phyloP scores from a whole-genome alignment of 2,888 invertebrate genomes.

The Thereva nobilitata region DNA sequence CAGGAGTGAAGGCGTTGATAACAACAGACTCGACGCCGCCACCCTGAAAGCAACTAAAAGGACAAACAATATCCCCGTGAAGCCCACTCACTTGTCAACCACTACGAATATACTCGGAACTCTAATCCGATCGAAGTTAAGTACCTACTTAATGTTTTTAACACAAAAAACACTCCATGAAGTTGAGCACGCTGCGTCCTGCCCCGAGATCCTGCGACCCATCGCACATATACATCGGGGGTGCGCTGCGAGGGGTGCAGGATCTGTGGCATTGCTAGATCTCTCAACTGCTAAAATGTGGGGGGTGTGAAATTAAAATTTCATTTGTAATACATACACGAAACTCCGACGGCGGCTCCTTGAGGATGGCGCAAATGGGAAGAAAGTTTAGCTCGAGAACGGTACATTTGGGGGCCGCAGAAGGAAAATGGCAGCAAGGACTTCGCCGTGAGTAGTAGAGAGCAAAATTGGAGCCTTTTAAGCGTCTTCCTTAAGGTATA shows the following conservation, averaged over 20 bases:
- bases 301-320: constrained; percentile 42
- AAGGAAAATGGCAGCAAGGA: constrained; percentile 16
- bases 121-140: constrained; percentile 48
- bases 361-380: constrained; percentile 18
- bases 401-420: constrained; percentile 28
- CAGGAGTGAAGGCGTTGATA: no score
- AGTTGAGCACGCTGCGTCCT: neutral
- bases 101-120: constrained; percentile 40
- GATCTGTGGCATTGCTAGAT: constrained; percentile 30
- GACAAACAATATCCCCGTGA: neutral
- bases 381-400: constrained; percentile 23
- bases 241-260: constrained; percentile 19
- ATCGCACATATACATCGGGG: neutral
- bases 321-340: constrained; percentile 41
- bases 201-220: neutral
- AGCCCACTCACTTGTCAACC: constrained; percentile 26
- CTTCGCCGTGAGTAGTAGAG: constrained; percentile 24
- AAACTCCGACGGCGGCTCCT: constrained; percentile 10
- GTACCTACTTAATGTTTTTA: constrained; percentile 47
- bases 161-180: constrained; percentile 22
- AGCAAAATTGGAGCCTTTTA: constrained; percentile 27
- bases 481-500: constrained; percentile 30
- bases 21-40: no score
- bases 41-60: no score
- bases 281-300: constrained; percentile 37